A percentile compares a stretch with the other conserved stretches of the same genome.
Evolutionary conservation across 1,140 invertebrate genomes (phyloP).

Genomic region (Heliconius hewitsoni): DNA sequence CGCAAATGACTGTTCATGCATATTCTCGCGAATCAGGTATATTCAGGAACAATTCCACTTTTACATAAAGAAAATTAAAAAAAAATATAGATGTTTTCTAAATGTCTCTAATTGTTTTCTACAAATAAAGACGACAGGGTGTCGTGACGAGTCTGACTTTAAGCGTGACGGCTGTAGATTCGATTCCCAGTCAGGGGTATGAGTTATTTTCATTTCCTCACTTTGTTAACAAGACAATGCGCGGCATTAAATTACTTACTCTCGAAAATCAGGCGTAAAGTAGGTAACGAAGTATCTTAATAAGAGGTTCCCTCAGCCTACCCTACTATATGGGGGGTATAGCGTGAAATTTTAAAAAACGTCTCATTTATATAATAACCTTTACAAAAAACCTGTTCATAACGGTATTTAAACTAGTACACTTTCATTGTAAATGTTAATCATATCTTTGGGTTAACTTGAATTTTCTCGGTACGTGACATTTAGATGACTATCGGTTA

Average conservation of each 20-base stretch:
- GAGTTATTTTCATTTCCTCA: no score
- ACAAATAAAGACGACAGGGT: no score
- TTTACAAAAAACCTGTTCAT: not conserved
- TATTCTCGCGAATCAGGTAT: no score
- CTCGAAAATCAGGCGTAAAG: not conserved
- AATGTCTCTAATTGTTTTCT: no score
- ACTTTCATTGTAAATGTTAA: constrained; percentile 11
- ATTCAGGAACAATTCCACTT: no score
- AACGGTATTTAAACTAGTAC: constrained; percentile 8
- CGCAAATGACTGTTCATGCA: no score
- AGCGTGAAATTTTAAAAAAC: not conserved
- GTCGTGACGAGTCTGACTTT: not conserved
- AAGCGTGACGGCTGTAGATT: not conserved
- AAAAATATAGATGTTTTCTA: no score
- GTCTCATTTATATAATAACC: no score
- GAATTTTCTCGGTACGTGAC: constrained; percentile 6
- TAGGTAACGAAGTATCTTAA: not conserved
- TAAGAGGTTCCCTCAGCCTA: not conserved
- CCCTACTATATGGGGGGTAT: not conserved
- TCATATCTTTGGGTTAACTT: constrained; percentile 4
- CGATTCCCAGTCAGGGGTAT: not conserved
- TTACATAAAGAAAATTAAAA: no score
- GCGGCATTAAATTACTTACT: no score
- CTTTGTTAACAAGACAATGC: no score
- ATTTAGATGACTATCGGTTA: constrained; percentile 10